Base-by-base conservation (phyloP, 2,113 vertebrate species). In the Limanda limanda region DNA sequence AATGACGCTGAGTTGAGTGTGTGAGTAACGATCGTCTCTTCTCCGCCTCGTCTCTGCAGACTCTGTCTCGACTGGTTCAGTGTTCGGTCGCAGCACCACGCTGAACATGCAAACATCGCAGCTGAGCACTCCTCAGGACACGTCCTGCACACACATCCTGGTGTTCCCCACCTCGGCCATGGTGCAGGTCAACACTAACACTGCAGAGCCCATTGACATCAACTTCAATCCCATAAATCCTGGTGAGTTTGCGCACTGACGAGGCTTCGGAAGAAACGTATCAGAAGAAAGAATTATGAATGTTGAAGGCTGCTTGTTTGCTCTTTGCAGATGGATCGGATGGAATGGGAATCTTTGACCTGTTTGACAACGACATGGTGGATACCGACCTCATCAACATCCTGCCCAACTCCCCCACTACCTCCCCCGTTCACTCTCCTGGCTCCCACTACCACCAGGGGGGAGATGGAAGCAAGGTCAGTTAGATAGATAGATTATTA, bases 331-430 rank as follows among this genome's bases (percentile, higher is more conserved):
- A 98, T 91, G 97, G 96, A 87, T 95, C 96, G 71, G 97, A 98
- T 73, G 97, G 94, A 86, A 98, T 99, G 95, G 96, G 93, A 64
- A 92, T 99, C 89, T 96, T 99, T 91, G 98, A 98, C 90, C 93
- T 98, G 74, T 94, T 99, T 90, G 96, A 94, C 83, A 97, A 97
- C 70, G 97, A 99, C 79, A 95, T 98, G 87, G 94, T 94, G 87
- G 97, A 99, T 91, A 96, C 96, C 62, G 98, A 99, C 90, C 95
- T 99, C 74, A 99, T 99, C 89, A 99, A 96, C 93, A 98, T 98
- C 85, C 92, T 99, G 91, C 98, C 97, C 89, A 97, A 96, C 84
- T 99, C 96, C 71, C 97, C 97, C 71, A 96, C 95, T 77, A 95
- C 95, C 60, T 97, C 97, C 74, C 95, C 97, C 60, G 95, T 96